Base-by-base conservation (phyloP, 2,888 invertebrate genomes). In the Eurytoma californica region DNA sequence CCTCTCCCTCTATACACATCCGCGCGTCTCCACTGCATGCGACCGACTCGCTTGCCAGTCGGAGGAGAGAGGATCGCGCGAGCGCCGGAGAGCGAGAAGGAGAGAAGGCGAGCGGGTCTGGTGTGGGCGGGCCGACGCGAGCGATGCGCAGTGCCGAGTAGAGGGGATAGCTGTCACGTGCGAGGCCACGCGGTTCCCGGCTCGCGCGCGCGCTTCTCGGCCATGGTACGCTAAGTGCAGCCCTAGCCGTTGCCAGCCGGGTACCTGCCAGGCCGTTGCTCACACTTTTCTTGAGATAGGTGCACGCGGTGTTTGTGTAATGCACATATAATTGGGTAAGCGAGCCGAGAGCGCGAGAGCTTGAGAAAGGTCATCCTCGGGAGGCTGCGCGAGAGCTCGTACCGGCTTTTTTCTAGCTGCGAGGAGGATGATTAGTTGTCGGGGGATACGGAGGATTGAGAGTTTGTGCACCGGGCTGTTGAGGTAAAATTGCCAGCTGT, bases 141-240 rank as follows among this genome's bases (percentile, higher is more conserved):
- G 14, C 75, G 66, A 61, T 75, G 77, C 73, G 80, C 80, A 70
- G 73, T 30, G 13, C 16, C 30, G 65, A 14, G 28, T 65, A 70
- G 76, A 61, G 81, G 79, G 79, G 81, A 30, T 30, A 66, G 30
- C 74, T 77, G 81, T 81, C 81, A 81, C 81, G 81, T 81, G 81
- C 81, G 73, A 68, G 79, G 69, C 79, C 77, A 80, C 80, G 77
- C 72, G 81, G 76, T 72, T 65, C 77, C 30, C 61, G 5, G 47
- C 28, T 24, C 60, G 18, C 39, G 24, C 14, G 47, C 39, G 30
- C 18, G 39, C 55, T 55, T 53, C 20, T 5, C 47, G 9, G 20
- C 39, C 16, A 30, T 30, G 39, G 39, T 39, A 39, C 39, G 39
- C 39, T 39, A 39, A 39, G 39, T 39, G 39, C 39, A 9, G 39